These are phyloP conservation scores for Chydorus sphaericus DNA, from an alignment of 2,888 invertebrate genomes.

Conservation along the genomic window DNA sequence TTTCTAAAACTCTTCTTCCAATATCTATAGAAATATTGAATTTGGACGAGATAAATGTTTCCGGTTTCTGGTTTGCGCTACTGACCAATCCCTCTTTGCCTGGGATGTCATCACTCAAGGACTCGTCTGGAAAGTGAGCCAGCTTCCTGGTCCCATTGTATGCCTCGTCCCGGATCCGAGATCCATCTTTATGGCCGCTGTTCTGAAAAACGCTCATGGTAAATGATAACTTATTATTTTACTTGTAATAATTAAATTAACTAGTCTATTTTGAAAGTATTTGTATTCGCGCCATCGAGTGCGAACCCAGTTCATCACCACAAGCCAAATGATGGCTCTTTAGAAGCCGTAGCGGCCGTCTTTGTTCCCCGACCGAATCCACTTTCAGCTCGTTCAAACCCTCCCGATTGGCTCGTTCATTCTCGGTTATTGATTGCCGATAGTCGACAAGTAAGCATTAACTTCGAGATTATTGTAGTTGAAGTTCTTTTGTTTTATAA, in stretches of 20 bases:
- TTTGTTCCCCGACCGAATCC: conserved; percentile 42
- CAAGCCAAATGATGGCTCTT: no score
- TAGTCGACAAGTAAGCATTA: conserved; percentile 41
- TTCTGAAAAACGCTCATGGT: conserved; percentile 7
- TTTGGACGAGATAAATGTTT: conserved; percentile 42
- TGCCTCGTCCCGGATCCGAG: conserved; percentile 41
- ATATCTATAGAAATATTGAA: conserved; percentile 33
- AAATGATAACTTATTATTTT: conserved; percentile 8
- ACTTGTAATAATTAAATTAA: neutral
- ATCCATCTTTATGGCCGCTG: conserved; percentile 48
- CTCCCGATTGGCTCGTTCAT: conserved; percentile 41
- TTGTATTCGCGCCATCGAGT: conserved; percentile 45
- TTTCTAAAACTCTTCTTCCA: conserved; percentile 12
- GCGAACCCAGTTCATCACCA: conserved; percentile 34
- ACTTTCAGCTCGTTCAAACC: conserved; percentile 27
- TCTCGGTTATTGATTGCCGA: conserved; percentile 46
- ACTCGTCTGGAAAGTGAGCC: conserved; percentile 44
- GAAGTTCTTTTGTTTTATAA: conserved; percentile 10
- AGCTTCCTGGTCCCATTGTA: conserved; percentile 36
- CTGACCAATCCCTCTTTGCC: conserved; percentile 43
- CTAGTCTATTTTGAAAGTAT: conserved; percentile 40
- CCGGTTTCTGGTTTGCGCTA: conserved; percentile 42
- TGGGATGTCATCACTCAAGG: conserved; percentile 58
- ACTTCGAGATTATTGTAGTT: conserved; percentile 16
- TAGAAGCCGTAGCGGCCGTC: conserved; percentile 30